These are phyloP conservation scores for Harpalus rufipes DNA, from an alignment of 2,888 invertebrate species.

Conservation along the genomic window DNA sequence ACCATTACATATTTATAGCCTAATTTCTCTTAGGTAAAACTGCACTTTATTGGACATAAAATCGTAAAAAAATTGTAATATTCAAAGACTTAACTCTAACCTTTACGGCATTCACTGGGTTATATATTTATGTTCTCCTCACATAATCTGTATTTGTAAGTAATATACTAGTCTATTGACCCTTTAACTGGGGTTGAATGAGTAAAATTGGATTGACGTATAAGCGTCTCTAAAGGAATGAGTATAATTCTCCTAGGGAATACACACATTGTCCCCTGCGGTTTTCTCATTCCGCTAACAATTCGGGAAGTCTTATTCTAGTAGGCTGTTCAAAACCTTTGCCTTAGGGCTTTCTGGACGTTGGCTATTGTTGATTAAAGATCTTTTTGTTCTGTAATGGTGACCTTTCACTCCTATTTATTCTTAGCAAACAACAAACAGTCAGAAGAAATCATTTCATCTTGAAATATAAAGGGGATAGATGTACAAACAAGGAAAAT, in stretches of 20 bases:
- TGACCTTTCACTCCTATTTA: background rate
- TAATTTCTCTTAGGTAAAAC: too few relatives aligned
- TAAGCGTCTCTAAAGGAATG: background rate
- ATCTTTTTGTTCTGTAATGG: constrained; percentile 6
- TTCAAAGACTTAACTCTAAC: too few relatives aligned
- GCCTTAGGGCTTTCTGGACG: background rate
- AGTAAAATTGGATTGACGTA: background rate
- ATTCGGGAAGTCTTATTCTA: background rate
- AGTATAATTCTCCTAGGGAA: background rate
- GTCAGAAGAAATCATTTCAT: background rate
- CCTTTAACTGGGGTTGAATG: background rate
- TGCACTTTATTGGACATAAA: too few relatives aligned
- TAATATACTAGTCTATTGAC: background rate
- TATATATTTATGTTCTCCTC: too few relatives aligned
- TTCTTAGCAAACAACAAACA: background rate
- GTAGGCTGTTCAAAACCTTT: background rate
- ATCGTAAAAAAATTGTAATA: too few relatives aligned
- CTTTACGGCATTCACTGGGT: too few relatives aligned
- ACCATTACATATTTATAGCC: too few relatives aligned
- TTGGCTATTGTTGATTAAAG: background rate
- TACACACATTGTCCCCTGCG: background rate
- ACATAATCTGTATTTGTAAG: too few relatives aligned
- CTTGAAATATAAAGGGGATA: too few relatives aligned
- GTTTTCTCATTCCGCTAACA: constrained; percentile 2
- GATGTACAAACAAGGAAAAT: too few relatives aligned